Evolutionary conservation across 2,113 vertebrate species (phyloP), one percentile per base, ranked within the genome.

Genomic region (Neolamprologus kungweensis): DNA sequence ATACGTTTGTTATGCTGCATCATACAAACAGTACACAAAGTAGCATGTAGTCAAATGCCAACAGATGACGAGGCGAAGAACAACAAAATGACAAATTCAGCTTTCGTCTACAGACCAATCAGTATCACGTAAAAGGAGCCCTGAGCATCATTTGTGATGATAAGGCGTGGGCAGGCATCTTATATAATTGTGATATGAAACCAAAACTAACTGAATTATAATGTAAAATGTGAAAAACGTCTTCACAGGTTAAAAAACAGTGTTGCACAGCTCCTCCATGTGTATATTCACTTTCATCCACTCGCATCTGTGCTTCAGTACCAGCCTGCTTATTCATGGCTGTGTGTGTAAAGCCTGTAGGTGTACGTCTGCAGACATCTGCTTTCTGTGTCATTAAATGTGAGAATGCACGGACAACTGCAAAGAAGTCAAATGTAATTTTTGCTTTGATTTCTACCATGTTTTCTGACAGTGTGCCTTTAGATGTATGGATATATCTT

Each of bases 341-440:
- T 87, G 26, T 85, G 82, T 80, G 81, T 91, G 85, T 87, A 53
- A 75, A 75, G 86, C 85, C 55, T 91, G 92, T 90, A 89, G 90
- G 85, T 83, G 88, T 88, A 83, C 33, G 57, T 88, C 83, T 85
- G 75, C 85, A 87, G 89, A 93, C 82, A 89, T 92, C 85, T 92
- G 89, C 26, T 92, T 92, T 65, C 3, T 80, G 84, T 55, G 73
- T 58, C 85, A 83, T 91, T 83, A 79, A 87, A 68, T 85, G 28
- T 81, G 50, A 71, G 75, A 12, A 80, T 91, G 92, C 90, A 88
- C 23, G 85, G 94, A 80, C 55, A 5, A 7, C 86, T 47, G 40
- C 85, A 84, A 40, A 42, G 83, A 51, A 60, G 80, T 82, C 60
- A 81, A 86, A 90, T 58, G 80, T 73, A 8, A 54, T 51, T 47